phyloP scores from a whole-genome alignment of 1,140 invertebrate genomes.

The Penaeus japonicus region DNA sequence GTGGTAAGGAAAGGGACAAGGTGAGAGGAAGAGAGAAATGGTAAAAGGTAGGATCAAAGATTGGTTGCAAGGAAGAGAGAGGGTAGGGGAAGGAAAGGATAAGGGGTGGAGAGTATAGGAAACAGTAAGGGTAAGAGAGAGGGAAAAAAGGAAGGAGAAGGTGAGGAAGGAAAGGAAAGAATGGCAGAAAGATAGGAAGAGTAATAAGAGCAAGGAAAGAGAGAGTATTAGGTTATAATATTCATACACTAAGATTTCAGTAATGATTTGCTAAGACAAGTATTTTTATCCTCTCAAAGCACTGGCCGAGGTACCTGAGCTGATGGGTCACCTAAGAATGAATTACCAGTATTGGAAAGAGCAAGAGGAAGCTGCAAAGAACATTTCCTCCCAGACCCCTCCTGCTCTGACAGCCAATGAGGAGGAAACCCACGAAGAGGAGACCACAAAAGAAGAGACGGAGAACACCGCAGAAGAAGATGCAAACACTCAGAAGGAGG shows the following conservation, averaged over 20 bases:
- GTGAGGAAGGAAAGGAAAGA: too few species aligned
- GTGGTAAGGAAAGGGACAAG: too few species aligned
- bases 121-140: too few species aligned
- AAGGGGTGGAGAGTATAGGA: too few species aligned
- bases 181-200: background rate
- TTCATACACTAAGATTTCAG: background rate
- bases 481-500: too few species aligned
- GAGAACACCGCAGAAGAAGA: background rate
- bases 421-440: background rate
- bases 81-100: too few species aligned
- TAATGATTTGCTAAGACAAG: background rate
- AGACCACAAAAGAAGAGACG: background rate
- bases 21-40: too few species aligned
- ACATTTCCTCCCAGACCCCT: background rate
- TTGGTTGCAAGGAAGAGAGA: too few species aligned
- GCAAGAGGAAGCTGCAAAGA: conserved; percentile 61
- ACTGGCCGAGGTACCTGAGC: conserved; percentile 90
- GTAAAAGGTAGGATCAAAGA: too few species aligned
- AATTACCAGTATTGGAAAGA: conserved; percentile 95
- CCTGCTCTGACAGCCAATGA: background rate
- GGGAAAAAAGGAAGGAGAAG: too few species aligned
- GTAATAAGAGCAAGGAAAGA: background rate
- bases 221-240: background rate
- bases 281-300: conserved; percentile 68
- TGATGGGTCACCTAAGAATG: conserved; percentile 80